Base-by-base conservation (phyloP, 2,113 vertebrate genomes). In the Camarhynchus parvulus region DNA sequence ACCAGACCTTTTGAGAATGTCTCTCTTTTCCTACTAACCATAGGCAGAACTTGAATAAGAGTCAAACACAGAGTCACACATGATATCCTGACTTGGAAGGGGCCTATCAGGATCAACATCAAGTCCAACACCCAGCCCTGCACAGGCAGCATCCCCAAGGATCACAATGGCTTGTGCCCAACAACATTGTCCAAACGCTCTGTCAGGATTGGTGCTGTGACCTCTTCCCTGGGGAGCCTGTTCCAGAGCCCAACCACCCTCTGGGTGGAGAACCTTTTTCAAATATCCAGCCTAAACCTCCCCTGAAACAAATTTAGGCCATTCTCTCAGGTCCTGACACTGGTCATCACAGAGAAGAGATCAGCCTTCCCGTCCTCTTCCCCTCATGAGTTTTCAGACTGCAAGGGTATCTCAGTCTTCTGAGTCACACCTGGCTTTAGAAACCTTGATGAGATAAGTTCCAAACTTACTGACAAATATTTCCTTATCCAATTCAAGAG, bases 401-500 rank as follows among this genome's bases (percentile, higher is more conserved):
- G 7, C 33, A 69, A 10, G 11, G 3, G 31, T 44, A 33, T 61
- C 44, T 37, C 1, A 0, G 27, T 61, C 53, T 44, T 25, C 21
- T 50, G 55, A 90, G 63, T 24, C 42, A 30, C 3, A 3, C 2
- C 35, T 53, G 7, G 31, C 50, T 83, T 59, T 5, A 69, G 22
- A 74, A 83, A 33, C 13, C 25, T 74, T 33, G 17, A 73, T 25
- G 19, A 61, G 5, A 22, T 52, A 77, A 70, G 84, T 39, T 62
- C 8, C 64, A 92, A 44, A 10, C 17, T 67, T 75, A 87, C 28
- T 61, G 75, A 78, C 24, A 93, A 91, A 74, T 80, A 78, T 83
- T 89, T 95, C 66, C 91, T 87, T 70, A 87, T 59, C 16, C 25
- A 87, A 50, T 72, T 92, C 42, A 85, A 78, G 49, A 93, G 27